These are phyloP conservation scores for Chloroclysta siterata DNA, from an alignment of 2,888 invertebrate genomes.

Conservation along the genomic window DNA sequence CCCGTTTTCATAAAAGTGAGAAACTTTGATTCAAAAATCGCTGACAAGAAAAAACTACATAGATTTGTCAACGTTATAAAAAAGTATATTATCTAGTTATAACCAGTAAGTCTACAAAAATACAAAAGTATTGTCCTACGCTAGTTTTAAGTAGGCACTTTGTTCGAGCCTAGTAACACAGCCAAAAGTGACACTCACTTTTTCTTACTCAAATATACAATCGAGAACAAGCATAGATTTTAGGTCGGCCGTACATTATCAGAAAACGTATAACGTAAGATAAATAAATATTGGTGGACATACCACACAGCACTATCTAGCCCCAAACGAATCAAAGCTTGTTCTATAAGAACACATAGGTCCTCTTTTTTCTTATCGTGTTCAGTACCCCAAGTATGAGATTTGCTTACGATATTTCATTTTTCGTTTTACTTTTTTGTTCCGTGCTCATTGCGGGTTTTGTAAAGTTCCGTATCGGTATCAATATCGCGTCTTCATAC, in stretches of 20 bases:
- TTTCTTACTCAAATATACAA: slow-evolving; percentile 23
- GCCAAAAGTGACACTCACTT: slow-evolving; percentile 46
- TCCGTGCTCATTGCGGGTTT: no score
- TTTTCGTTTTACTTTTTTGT: no score
- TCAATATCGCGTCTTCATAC: no score
- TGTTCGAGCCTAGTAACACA: slow-evolving; percentile 43
- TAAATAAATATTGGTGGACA: no score
- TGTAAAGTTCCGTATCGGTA: no score
- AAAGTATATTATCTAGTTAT: not conserved
- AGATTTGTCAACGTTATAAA: not conserved
- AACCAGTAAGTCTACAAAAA: slow-evolving; percentile 32
- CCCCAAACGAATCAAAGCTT: no score
- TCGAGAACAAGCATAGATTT: not conserved
- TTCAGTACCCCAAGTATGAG: no score
- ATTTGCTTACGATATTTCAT: no score
- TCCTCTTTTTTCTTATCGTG: no score
- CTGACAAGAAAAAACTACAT: not conserved
- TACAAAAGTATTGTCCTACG: slow-evolving; percentile 39
- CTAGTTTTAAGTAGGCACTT: slow-evolving; percentile 31
- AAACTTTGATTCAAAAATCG: no score
- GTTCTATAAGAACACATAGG: no score
- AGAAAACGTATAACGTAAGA: not conserved
- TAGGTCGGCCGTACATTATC: not conserved
- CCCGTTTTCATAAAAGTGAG: not conserved
- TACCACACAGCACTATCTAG: no score